A percentile compares a stretch with the other conserved stretches of the same genome.
Conservation (phyloP, 2,113 vertebrate genomes). For the Junco hyemalis region DNA sequence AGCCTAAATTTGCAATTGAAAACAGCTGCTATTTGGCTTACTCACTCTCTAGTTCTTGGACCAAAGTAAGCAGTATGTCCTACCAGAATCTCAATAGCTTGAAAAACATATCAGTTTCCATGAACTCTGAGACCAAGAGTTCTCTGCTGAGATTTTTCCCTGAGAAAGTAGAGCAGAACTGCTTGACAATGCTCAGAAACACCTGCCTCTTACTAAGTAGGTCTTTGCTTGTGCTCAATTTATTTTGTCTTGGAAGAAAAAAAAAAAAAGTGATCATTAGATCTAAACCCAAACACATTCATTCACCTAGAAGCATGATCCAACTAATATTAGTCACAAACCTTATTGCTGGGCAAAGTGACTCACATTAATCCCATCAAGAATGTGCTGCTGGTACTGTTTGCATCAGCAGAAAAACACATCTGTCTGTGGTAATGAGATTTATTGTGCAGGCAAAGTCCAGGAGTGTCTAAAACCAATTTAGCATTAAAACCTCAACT, state of each 20-base stretch:
- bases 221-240: neutral
- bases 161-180: neutral
- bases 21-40: constrained; percentile 40
- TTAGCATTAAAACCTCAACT: neutral
- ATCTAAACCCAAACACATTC: neutral
- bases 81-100: neutral
- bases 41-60: constrained; percentile 6
- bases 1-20: constrained; percentile 11
- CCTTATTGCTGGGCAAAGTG: neutral
- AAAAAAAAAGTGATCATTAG: neutral
- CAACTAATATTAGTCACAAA: neutral
- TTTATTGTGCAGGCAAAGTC: neutral
- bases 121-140: neutral
- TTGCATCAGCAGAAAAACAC: neutral
- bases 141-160: neutral
- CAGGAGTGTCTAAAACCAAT: neutral
- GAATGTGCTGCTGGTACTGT: neutral
- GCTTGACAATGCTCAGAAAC: neutral
- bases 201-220: neutral
- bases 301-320: neutral
- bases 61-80: neutral
- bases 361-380: neutral
- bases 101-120: constrained; percentile 29
- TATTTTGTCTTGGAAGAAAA: neutral
- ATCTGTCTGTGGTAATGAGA: neutral